Percentiles rank a stretch among this genome's conserved stretches.
phyloP scores from a whole-genome alignment of 2,113 vertebrate genomes.

The Leptobrachium ailaonicum region DNA sequence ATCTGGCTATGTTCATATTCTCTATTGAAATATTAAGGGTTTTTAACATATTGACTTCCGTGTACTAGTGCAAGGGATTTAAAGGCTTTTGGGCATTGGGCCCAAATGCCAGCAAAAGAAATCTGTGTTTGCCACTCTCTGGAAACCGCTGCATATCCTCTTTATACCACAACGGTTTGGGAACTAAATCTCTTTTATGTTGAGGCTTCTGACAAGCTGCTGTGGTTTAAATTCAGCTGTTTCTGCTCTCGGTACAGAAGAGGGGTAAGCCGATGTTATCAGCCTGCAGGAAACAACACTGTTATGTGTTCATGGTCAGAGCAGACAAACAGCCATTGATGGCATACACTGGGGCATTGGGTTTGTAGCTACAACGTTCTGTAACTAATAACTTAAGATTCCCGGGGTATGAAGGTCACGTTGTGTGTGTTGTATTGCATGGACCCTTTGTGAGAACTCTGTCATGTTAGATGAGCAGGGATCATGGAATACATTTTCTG shows the following conservation, averaged over 20 bases:
- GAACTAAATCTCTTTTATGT: conserved; percentile 21
- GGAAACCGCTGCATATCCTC: conserved; percentile 31
- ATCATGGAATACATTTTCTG: conserved; percentile 7
- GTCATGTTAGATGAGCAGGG: conserved; percentile 24
- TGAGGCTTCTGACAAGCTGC: conserved; percentile 9
- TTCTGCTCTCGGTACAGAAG: conserved; percentile 14
- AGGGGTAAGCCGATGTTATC: conserved; percentile 42
- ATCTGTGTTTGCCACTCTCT: conserved; percentile 35
- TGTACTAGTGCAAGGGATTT: neutral
- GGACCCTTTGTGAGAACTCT: conserved; percentile 1
- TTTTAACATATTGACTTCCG: neutral
- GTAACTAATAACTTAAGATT: conserved; percentile 44
- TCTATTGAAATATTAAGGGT: conserved; percentile 23
- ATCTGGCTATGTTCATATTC: conserved; percentile 39
- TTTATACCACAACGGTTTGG: conserved; percentile 33
- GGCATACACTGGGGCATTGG: conserved; percentile 36
- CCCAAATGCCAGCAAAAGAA: conserved; percentile 20
- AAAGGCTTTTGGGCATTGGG: conserved; percentile 7
- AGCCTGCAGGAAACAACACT: neutral
- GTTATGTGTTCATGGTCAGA: conserved; percentile 43
- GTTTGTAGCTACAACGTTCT: conserved; percentile 41
- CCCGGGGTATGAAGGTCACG: conserved; percentile 43
- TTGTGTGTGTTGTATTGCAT: conserved; percentile 33
- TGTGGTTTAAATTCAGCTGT: conserved; percentile 37
- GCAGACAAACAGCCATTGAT: conserved; percentile 47